Percentiles rank a stretch among this genome's conserved stretches.
These are phyloP conservation scores for Trichoplusia ni DNA, from an alignment of 1,140 invertebrate genomes.

Conservation along the genomic window DNA sequence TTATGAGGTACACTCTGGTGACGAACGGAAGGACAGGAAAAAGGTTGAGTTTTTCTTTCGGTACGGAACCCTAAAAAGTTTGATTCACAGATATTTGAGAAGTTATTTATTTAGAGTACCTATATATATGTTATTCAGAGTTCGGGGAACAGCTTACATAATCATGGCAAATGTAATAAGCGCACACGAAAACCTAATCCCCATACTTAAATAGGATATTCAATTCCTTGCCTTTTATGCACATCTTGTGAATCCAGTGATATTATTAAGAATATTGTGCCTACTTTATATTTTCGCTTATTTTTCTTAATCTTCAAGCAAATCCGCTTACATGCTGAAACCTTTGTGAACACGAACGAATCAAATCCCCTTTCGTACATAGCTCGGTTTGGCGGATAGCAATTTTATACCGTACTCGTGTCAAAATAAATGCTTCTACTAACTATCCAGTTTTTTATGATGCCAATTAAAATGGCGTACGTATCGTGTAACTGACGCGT, in stretches of 20 bases:
- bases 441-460: conserved; percentile 16
- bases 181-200: conserved; percentile 14
- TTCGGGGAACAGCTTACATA: too few relatives aligned
- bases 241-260: conserved; percentile 23
- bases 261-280: conserved; percentile 26
- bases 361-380: conserved; percentile 28
- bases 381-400: conserved; percentile 23
- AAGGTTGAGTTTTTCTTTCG: too few relatives aligned
- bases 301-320: conserved; percentile 31
- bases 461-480: conserved; percentile 22
- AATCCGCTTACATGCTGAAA: conserved; percentile 33
- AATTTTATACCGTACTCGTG: conserved; percentile 24
- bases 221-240: conserved; percentile 18
- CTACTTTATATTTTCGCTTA: conserved; percentile 29
- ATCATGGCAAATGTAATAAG: too few relatives aligned
- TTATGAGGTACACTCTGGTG: too few relatives aligned
- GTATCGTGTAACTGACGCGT: not conserved
- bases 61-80: too few relatives aligned
- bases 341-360: conserved; percentile 28
- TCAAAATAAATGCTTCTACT: conserved; percentile 18
- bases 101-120: too few relatives aligned
- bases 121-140: too few relatives aligned
- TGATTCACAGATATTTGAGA: too few relatives aligned
- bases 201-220: conserved; percentile 16
- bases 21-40: too few relatives aligned